Conservation (phyloP, 1,140 invertebrate genomes). For the Whitmania pigra region DNA sequence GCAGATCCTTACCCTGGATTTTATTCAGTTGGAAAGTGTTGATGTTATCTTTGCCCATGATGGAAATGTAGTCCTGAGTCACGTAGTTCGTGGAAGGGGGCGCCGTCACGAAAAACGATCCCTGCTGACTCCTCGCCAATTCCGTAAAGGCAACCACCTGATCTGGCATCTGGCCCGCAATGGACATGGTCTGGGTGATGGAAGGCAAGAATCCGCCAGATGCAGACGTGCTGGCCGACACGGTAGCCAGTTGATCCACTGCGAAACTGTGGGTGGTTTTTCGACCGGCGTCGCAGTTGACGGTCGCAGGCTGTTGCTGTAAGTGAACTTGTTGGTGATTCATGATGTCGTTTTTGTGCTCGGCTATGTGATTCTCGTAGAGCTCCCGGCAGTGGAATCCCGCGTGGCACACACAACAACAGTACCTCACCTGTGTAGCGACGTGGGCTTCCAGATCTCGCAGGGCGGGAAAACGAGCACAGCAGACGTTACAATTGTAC, state of each 20-base stretch:
- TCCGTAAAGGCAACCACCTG: constrained; percentile 2
- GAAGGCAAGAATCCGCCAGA: not conserved
- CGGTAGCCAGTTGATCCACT: not conserved
- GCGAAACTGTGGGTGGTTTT: constrained; percentile 6
- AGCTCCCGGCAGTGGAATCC: constrained; percentile 4
- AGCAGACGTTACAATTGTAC: constrained; percentile 11
- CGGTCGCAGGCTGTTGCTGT: not conserved
- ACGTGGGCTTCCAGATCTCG: constrained; percentile 5
- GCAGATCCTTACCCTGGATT: too few species aligned
- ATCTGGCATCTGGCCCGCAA: not conserved
- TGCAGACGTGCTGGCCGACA: not conserved
- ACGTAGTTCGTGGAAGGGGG: not conserved
- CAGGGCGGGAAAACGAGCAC: constrained; percentile 1
- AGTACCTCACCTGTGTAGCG: not conserved
- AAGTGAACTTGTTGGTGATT: not conserved
- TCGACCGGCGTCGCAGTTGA: not conserved
- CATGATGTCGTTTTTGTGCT: not conserved
- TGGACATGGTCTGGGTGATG: not conserved
- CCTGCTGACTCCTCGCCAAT: not conserved
- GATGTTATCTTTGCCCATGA: too few species aligned
- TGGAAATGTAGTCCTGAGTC: not conserved
- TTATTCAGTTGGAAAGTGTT: too few species aligned
- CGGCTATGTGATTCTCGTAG: constrained; percentile 3
- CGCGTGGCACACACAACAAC: not conserved
- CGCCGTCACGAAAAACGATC: not conserved